Percentiles rank a stretch among this genome's conserved stretches.
phyloP scores from a whole-genome alignment of 2,113 vertebrate genomes.

The Tapirus terrestris region DNA sequence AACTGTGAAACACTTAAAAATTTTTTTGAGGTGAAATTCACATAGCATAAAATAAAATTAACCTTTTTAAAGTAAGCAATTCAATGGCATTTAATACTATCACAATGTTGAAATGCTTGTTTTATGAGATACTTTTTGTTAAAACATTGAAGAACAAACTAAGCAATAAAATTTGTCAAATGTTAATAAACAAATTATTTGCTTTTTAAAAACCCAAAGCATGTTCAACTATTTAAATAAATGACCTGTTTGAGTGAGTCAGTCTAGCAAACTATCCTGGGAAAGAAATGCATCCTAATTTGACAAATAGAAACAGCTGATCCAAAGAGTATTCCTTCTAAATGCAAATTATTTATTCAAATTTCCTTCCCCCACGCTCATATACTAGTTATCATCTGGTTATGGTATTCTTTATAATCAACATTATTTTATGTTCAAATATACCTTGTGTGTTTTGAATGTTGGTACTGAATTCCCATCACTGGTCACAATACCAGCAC shows the following conservation, averaged over 20 bases:
- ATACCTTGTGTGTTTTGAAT: slow-evolving; percentile 96
- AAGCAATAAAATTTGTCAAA: slow-evolving; percentile 17
- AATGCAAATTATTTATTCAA: not conserved
- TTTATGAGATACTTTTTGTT: not conserved
- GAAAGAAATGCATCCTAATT: not conserved
- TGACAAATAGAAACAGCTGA: not conserved
- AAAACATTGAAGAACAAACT: slow-evolving; percentile 11
- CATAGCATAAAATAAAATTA: slow-evolving; percentile 32
- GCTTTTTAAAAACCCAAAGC: slow-evolving; percentile 28
- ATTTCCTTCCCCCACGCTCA: not conserved
- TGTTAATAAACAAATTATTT: slow-evolving; percentile 33
- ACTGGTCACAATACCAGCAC: slow-evolving; percentile 97
- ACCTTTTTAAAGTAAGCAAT: not conserved
- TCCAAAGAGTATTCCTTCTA: not conserved
- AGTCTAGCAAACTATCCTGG: not conserved
- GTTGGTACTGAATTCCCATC: slow-evolving; percentile 92
- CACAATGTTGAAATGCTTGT: not conserved
- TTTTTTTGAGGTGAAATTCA: not conserved
- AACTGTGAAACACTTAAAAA: not conserved
- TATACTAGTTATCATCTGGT: not conserved
- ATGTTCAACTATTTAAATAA: not conserved
- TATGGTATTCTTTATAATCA: not conserved
- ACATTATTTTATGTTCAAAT: not conserved
- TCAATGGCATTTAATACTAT: not conserved
- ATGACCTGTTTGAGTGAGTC: not conserved